These are phyloP conservation scores for Macroteleia sp. DNA, from an alignment of 2,888 invertebrate species.

Conservation along the genomic window DNA sequence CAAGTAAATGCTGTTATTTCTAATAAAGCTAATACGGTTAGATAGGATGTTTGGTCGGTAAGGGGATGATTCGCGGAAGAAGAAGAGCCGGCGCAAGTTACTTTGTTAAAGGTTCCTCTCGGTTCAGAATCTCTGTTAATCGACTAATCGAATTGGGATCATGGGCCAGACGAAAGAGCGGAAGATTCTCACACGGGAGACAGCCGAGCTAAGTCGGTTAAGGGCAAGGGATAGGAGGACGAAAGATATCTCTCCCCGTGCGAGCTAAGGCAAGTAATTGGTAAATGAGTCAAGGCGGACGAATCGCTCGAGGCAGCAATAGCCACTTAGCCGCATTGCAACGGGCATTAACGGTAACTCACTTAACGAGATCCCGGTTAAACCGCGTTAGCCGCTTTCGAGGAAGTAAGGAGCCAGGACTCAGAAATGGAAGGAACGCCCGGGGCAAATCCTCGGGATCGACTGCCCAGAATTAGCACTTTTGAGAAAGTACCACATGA, in stretches of 20 bases:
- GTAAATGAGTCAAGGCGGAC: slow-evolving; percentile 74
- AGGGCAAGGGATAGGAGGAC: slow-evolving; percentile 44
- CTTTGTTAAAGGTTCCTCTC: slow-evolving; percentile 60
- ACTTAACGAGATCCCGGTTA: slow-evolving; percentile 80
- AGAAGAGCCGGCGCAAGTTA: slow-evolving; percentile 18
- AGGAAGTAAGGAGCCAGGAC: slow-evolving; percentile 59
- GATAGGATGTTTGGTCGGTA: slow-evolving; percentile 1
- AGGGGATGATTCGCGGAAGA: background rate
- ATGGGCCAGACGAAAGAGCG: slow-evolving; percentile 59
- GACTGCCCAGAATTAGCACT: slow-evolving; percentile 71
- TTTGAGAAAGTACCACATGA: slow-evolving; percentile 14
- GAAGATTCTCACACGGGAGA: slow-evolving; percentile 51
- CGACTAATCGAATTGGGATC: slow-evolving; percentile 64
- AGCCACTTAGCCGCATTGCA: slow-evolving; percentile 79
- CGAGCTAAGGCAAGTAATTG: slow-evolving; percentile 75
- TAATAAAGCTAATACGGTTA: slow-evolving; percentile 31
- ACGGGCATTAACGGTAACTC: slow-evolving; percentile 78
- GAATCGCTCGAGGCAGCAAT: slow-evolving; percentile 74
- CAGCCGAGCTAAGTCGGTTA: slow-evolving; percentile 48
- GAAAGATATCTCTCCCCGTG: slow-evolving; percentile 63
- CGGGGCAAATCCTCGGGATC: slow-evolving; percentile 68
- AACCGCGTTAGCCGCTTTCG: slow-evolving; percentile 73
- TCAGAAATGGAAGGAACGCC: slow-evolving; percentile 51
- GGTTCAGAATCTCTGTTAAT: slow-evolving; percentile 59
- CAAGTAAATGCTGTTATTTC: slow-evolving; percentile 37